Percentiles rank a stretch among this genome's conserved stretches.
Conservation (phyloP, 2,113 vertebrate genomes). For the Illadopsis cleaveri region DNA sequence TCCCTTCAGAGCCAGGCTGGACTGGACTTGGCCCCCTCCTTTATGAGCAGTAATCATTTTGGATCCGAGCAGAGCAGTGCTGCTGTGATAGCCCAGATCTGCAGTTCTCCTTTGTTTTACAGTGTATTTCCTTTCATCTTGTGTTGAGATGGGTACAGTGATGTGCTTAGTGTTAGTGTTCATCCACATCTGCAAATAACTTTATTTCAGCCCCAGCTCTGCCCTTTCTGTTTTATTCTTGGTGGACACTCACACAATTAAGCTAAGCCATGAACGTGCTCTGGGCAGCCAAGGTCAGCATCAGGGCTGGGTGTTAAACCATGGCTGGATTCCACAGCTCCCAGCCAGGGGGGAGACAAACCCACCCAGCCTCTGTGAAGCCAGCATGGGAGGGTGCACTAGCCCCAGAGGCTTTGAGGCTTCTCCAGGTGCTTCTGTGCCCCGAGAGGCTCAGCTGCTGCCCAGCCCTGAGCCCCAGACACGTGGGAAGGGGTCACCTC, state of each 20-base stretch:
- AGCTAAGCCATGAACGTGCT: fast-evolving
- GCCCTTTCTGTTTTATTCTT: background rate
- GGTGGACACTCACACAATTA: background rate
- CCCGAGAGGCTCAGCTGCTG: fast-evolving
- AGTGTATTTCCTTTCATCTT: constrained; percentile 8
- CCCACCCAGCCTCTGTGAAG: fast-evolving
- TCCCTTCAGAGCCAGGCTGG: background rate
- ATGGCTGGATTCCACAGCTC: background rate
- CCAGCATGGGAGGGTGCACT: fast-evolving
- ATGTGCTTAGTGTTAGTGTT: background rate
- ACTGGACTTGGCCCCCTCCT: background rate
- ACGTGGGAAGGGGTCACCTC: fast-evolving
- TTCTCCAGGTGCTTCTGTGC: background rate
- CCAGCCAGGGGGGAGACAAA: background rate
- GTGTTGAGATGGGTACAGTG: background rate
- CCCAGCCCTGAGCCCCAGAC: fast-evolving
- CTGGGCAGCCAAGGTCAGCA: background rate
- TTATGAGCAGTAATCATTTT: background rate
- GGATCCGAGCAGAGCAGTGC: background rate
- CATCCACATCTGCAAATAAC: constrained; percentile 13
- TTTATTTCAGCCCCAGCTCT: constrained; percentile 9
- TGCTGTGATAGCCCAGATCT: background rate
- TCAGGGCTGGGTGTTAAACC: background rate
- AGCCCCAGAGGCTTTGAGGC: background rate
- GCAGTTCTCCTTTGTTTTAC: background rate